Evolutionary conservation across 2,888 invertebrate genomes (phyloP), one percentile per base, ranked within the genome.

Genomic region (Calameuta idolon): DNA sequence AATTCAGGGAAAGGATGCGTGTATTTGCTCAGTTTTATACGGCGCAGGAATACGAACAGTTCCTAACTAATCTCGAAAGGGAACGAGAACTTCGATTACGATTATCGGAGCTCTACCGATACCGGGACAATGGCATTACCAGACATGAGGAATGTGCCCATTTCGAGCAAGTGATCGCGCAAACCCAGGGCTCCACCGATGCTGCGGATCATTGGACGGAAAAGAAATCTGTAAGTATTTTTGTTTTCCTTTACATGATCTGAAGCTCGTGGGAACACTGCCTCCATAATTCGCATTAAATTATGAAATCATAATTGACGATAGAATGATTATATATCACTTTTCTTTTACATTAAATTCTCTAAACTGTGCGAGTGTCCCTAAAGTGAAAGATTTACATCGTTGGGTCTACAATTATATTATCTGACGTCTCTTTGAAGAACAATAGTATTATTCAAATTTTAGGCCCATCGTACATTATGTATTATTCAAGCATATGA

Each of bases 11-110:
- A 83, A 95, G 96, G 69, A 94, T 98, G 92, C 94, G 96, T 68
- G 95, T 96, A 82, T 96, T 97, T 88, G 95, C 97, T 3, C 98
- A 98, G 90, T 98, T 98, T 92, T 96, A 96, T 89, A 96, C 97
- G 1, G 95, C 96, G 37, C 94, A 95, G 78, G 98, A 98, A 91
- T 96, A 98, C 86, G 95, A 96, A 80, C 94, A 96, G 81, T 94
- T 97, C 37, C 93, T 96, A 75, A 94, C 94, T 9, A 97, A 96
- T 81, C 91, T 97, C 77, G 96, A 96, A 92, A 94, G 96, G 78
- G 98, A 98, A 92, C 94, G 96, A 83, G 97, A 98, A 89, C 92
- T 98, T 80, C 95, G 97, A 83, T 94, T 96, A 86, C 94, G 98
- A 11, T 93, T 98, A 34, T 95, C 95, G 1, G 98, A 98, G 92